Conservation (phyloP, 1,140 invertebrate genomes). For the Drosophila triauraria region DNA sequence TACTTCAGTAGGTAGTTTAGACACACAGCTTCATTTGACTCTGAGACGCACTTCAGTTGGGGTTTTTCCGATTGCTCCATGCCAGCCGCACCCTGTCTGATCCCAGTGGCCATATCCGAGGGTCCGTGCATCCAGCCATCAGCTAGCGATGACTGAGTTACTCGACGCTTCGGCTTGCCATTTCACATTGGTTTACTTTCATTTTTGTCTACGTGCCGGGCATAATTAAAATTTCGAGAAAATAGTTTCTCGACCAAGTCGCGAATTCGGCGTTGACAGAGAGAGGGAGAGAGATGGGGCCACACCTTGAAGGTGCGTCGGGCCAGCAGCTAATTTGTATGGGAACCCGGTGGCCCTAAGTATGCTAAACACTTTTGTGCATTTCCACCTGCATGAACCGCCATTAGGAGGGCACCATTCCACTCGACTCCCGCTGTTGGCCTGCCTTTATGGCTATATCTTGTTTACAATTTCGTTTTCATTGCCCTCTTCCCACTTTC, state of each 20-base stretch:
- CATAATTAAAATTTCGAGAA: conserved; percentile 75
- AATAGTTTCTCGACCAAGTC: conserved; percentile 70
- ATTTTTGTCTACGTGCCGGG: conserved; percentile 77
- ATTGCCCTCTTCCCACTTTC: conserved; percentile 51
- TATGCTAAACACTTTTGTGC: conserved; percentile 31
- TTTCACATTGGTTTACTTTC: conserved; percentile 80
- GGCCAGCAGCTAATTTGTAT: conserved; percentile 63
- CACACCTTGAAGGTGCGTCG: conserved; percentile 62
- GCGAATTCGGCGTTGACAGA: conserved; percentile 53
- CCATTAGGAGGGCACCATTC: conserved; percentile 37
- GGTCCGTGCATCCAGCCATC: conserved; percentile 8
- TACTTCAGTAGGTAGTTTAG: conserved; percentile 2
- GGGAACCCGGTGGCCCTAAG: conserved; percentile 45
- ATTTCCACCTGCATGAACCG: conserved; percentile 46
- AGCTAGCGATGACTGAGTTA: conserved; percentile 23
- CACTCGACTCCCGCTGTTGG: neutral
- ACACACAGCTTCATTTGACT: neutral
- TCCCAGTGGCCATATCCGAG: conserved; percentile 15
- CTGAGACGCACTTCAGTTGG: conserved; percentile 6
- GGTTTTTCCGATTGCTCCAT: neutral
- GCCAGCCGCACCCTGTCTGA: conserved; percentile 17
- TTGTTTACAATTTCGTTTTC: conserved; percentile 63
- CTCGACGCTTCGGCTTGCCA: conserved; percentile 53
- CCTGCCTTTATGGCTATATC: conserved; percentile 32
- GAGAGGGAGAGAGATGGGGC: conserved; percentile 12